Conservation (phyloP, 2,113 vertebrate genomes). For the Colistium nudipinnis region DNA sequence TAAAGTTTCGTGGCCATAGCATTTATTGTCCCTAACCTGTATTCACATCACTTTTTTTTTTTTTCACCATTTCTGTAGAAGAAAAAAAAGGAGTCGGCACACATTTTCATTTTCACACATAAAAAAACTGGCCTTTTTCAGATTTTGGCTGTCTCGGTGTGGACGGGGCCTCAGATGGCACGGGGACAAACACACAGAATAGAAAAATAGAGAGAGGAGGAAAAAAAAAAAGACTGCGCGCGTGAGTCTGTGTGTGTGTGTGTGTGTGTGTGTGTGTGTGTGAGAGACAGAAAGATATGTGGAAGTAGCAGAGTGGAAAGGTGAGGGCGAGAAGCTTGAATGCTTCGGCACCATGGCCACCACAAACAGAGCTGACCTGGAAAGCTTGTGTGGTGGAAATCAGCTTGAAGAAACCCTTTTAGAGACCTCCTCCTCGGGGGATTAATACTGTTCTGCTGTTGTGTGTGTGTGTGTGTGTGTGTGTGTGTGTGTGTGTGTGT, state of each 20-base stretch:
- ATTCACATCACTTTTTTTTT: not conserved
- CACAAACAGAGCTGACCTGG: constrained; percentile 76
- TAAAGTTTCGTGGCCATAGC: no score
- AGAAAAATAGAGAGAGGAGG: not conserved
- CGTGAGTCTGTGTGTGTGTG: no score
- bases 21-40: constrained; percentile 8
- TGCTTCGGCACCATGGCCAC: constrained; percentile 57
- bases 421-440: constrained; percentile 68
- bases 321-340: constrained; percentile 70
- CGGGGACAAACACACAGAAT: constrained; percentile 13
- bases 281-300: constrained; percentile 47
- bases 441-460: constrained; percentile 71
- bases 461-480: constrained; percentile 43
- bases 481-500: constrained; percentile 20
- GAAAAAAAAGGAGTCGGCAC: not conserved
- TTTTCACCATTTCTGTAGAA: no score
- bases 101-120: not conserved
- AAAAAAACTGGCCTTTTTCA: constrained; percentile 22
- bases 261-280: no score
- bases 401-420: constrained; percentile 73
- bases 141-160: not conserved
- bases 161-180: not conserved
- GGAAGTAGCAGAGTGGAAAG: constrained; percentile 73
- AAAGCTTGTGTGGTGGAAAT: constrained; percentile 68
- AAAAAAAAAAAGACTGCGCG: no score